phyloP scores from a whole-genome alignment of 1,140 invertebrate species.

The Schlechtendalia chinensis region DNA sequence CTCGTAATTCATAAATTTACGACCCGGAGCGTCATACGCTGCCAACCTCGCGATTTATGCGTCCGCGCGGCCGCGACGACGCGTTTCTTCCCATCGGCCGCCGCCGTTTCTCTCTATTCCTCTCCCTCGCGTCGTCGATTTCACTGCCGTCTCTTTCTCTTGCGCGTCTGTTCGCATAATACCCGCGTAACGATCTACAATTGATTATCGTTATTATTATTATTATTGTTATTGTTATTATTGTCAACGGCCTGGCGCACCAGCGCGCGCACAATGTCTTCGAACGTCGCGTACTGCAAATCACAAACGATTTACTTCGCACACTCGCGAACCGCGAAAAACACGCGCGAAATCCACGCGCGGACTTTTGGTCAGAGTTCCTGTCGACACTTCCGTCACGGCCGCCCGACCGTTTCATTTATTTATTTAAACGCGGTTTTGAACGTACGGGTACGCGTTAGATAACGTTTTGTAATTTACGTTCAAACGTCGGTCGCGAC shows the following conservation, averaged over 20 bases:
- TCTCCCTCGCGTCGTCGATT: neutral
- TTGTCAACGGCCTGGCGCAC: constrained; percentile 3
- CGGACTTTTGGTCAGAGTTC: too few relatives aligned
- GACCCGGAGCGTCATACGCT: constrained; percentile 41
- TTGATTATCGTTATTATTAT: constrained; percentile 28
- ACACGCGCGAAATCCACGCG: too few relatives aligned
- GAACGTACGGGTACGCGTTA: too few relatives aligned
- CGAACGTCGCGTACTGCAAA: neutral
- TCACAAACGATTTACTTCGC: constrained; percentile 11
- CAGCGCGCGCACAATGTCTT: neutral
- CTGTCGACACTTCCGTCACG: too few relatives aligned
- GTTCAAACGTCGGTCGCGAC: neutral
- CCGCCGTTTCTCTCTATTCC: too few relatives aligned
- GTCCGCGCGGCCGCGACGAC: constrained; percentile 18
- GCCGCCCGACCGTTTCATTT: too few relatives aligned
- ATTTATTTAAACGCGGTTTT: too few relatives aligned
- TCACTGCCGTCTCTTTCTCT: neutral
- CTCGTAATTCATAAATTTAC: constrained; percentile 50
- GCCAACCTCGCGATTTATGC: constrained; percentile 40
- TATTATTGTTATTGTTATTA: neutral
- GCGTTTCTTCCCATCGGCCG: constrained; percentile 45
- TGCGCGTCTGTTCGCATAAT: neutral
- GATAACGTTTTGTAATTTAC: too few relatives aligned
- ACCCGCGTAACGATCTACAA: constrained; percentile 22
- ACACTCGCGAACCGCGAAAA: too few relatives aligned